Percentiles rank a stretch among this genome's conserved stretches.
phyloP scores from a whole-genome alignment of 2,113 vertebrate species.

The Pyrgilauda ruficollis region DNA sequence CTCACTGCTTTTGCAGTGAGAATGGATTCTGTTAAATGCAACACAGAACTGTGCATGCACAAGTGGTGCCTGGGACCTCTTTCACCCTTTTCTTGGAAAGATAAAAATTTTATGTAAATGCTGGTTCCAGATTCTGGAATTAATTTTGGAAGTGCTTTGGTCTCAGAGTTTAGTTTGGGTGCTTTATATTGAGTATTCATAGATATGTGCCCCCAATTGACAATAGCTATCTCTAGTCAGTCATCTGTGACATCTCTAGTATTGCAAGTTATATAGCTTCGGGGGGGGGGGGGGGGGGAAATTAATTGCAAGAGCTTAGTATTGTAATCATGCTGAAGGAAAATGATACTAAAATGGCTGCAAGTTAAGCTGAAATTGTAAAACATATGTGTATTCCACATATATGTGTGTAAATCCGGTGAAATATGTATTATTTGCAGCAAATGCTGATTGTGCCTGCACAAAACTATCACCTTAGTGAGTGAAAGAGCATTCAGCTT shows the following conservation, averaged over 20 bases:
- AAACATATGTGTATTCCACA: background rate
- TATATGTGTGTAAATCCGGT: background rate
- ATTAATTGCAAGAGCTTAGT: background rate
- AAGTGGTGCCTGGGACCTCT: background rate
- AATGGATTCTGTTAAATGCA: background rate
- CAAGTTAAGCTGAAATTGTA: background rate
- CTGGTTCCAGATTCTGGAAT: background rate
- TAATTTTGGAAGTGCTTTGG: background rate
- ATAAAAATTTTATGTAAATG: background rate
- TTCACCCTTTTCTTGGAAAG: background rate
- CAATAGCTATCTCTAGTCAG: background rate
- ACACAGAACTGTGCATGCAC: background rate
- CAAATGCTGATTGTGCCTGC: slow-evolving; percentile 3
- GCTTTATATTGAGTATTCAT: background rate
- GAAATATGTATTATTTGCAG: background rate
- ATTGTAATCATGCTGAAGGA: background rate
- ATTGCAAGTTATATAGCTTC: background rate
- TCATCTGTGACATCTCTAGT: background rate
- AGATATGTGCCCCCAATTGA: background rate
- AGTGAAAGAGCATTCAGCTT: background rate
- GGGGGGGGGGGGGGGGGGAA: background rate
- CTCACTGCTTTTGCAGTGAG: background rate
- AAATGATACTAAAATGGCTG: background rate
- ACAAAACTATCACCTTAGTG: slow-evolving; percentile 1
- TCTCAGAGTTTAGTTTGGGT: background rate